Evolutionary conservation across 2,888 invertebrate species (phyloP).

Genomic region (Pristionchus entomophagus): DNA sequence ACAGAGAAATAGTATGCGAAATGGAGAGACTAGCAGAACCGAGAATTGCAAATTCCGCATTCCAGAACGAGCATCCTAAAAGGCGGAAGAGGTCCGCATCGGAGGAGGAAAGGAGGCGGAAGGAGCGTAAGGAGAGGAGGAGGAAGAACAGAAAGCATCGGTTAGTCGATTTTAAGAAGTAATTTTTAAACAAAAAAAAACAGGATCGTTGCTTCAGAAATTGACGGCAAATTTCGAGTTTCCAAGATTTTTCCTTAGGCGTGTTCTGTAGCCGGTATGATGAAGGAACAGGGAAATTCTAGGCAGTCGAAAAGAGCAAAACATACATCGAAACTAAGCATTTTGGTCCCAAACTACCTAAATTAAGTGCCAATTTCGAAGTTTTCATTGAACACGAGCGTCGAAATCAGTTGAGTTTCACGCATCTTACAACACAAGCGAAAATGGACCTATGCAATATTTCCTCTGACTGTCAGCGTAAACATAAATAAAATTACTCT

Average conservation of each 20-base stretch:
- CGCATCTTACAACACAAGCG: too few species aligned
- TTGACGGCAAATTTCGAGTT: too few species aligned
- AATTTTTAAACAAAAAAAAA: not conserved
- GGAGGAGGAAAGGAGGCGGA: constrained; percentile 18
- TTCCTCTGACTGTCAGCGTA: too few species aligned
- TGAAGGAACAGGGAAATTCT: not conserved
- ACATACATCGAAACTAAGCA: not conserved
- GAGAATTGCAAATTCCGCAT: too few species aligned
- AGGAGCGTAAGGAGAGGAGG: constrained; percentile 15
- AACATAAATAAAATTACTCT: not conserved
- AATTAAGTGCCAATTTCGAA: not conserved
- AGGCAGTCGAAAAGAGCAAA: not conserved
- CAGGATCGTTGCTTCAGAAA: not conserved
- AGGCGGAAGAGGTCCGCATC: constrained; percentile 16
- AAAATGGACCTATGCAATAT: too few species aligned
- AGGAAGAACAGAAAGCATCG: not conserved
- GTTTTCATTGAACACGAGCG: not conserved
- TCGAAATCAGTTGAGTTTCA: too few species aligned
- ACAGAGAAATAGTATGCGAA: too few species aligned
- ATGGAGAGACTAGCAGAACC: too few species aligned
- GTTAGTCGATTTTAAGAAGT: not conserved
- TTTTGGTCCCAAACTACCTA: not conserved
- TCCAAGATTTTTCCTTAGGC: too few species aligned
- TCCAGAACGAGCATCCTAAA: constrained; percentile 1
- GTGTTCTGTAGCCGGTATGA: too few species aligned